A percentile compares a stretch with the other conserved stretches of the same genome.
phyloP scores from a whole-genome alignment of 2,113 vertebrate species.

The Calonectris borealis region DNA sequence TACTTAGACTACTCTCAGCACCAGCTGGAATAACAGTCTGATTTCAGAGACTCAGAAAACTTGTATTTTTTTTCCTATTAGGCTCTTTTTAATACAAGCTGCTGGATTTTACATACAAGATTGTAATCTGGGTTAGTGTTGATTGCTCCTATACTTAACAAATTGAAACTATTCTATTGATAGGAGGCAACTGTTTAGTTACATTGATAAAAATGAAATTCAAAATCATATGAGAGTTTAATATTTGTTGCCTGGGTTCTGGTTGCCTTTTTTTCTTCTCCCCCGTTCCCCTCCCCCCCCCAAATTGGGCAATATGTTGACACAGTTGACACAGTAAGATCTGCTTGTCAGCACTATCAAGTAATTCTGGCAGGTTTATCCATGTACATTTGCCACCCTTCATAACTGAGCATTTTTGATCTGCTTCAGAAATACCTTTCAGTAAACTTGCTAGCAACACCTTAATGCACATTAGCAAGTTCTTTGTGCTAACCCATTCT shows the following conservation, averaged over 20 bases:
- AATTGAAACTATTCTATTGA: background rate
- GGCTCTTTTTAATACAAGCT: background rate
- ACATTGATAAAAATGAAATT: background rate
- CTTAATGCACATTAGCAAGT: background rate
- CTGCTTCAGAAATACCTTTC: background rate
- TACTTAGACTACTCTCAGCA: background rate
- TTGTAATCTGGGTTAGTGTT: background rate
- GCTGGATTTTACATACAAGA: background rate
- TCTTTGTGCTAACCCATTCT: background rate
- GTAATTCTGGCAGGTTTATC: slow-evolving; percentile 45
- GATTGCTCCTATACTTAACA: background rate
- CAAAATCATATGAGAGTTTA: background rate
- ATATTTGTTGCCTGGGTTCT: background rate
- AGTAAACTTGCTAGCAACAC: background rate
- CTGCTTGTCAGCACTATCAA: slow-evolving; percentile 39
- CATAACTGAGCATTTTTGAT: background rate
- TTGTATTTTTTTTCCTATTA: background rate
- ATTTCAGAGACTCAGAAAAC: background rate
- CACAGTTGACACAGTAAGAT: slow-evolving; percentile 4
- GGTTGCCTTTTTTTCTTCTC: background rate
- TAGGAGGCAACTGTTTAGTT: background rate
- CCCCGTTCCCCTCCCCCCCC: too few species aligned
- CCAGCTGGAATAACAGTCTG: background rate
- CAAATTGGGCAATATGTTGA: slow-evolving; percentile 29
- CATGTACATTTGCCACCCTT: background rate